phyloP scores from a whole-genome alignment of 2,113 vertebrate species.

The Rynchops niger region DNA sequence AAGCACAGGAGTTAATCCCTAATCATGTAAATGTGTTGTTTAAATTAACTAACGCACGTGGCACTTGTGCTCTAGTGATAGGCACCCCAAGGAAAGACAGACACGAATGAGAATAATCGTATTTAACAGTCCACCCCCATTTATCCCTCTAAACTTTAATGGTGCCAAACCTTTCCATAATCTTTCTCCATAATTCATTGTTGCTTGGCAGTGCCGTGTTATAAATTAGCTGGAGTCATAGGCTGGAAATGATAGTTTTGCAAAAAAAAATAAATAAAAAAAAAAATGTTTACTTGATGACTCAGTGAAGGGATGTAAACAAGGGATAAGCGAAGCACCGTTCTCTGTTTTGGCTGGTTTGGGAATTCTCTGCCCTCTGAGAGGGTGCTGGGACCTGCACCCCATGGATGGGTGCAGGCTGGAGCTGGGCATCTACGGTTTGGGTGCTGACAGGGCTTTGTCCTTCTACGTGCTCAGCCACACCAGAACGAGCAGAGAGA shows the following conservation, averaged over 20 bases:
- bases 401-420: background rate
- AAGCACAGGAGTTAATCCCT: conserved; percentile 48
- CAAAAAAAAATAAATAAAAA: background rate
- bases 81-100: conserved; percentile 49
- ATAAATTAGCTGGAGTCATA: background rate
- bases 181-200: background rate
- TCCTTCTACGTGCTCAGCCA: accelerated
- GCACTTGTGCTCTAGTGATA: conserved; percentile 18
- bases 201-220: background rate
- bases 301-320: background rate
- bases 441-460: background rate
- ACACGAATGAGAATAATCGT: background rate
- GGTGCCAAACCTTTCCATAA: background rate
- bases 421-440: accelerated
- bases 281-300: background rate
- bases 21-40: conserved; percentile 61
- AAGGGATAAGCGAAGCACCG: background rate
- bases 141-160: background rate
- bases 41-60: conserved; percentile 61
- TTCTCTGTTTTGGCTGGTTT: background rate
- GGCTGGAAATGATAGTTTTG: background rate
- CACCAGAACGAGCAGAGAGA: background rate
- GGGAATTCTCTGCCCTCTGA: background rate
- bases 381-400: background rate
- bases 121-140: background rate